Evolutionary conservation across 2,888 invertebrate genomes (phyloP), one percentile per base, ranked within the genome.

Genomic region (Latrodectus hesperus): DNA sequence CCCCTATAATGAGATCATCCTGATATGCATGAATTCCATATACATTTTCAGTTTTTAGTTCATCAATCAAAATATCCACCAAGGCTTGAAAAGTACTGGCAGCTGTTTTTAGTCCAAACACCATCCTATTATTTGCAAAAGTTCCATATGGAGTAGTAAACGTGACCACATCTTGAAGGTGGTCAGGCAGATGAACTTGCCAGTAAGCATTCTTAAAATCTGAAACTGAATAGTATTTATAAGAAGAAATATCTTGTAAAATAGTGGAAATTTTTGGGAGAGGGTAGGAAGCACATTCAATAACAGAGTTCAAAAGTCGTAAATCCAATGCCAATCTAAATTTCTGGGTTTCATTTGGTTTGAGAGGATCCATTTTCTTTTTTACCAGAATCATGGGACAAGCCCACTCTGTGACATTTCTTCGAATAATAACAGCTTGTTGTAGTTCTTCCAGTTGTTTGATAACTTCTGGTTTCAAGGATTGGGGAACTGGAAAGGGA

Each of bases 171-270:
- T 72, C 51, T 38, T 80, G 71, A 9, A 70, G 26, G 10, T 80
- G 11, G 1, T 72, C 72, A 11, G 80, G 80, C 38, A 64, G 51
- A 12, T 72, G 26, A n/a, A 79, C 38, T 55, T 79, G 79, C 26
- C 79, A 79, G 22, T 70, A 79, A 9, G 79, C 79, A 71, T 70
- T 79, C 38, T 71, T 70, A 5, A 79, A n/a, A 60, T 79, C 71
- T 2, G 51, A 12, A 1, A 70, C 16, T 9, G 60, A 67, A 12
- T n/a, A 79, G 49, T 10, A 79, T 0, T 70, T 79, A 14, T 71
- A 79, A 10, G 9, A 6, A 3, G 71, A 26, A 38, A 79, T 55
- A n/a, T 79, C 60, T n/a, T 49, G 17, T 1, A 79, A 5, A 12
- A 79, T 38, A 6, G 38, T 38, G 4, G 38, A 38, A 38, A 38